Evolutionary conservation across 1,140 invertebrate genomes (phyloP), one percentile per base, ranked within the genome.

Genomic region (Protaetia brevitarsis): DNA sequence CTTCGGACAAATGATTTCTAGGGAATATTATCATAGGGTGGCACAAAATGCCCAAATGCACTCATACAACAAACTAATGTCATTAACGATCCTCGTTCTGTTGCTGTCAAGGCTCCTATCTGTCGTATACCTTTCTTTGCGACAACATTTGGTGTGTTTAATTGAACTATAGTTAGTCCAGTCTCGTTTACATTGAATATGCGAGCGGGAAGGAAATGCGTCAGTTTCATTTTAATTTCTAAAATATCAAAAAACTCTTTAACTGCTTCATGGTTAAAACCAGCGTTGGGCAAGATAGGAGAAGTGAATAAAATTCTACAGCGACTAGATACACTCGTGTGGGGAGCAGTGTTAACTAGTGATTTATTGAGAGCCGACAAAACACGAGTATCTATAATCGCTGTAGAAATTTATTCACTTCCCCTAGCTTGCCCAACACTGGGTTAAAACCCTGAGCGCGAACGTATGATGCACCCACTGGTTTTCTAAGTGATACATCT

Each of bases 21-120:
- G 77, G 76, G 69, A 77, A 79, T 58, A 79, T 75, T 5, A 79
- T 66, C 68, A 77, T 45, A 34, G 75, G n/a, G 73, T 23, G 76
- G 76, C 7, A 80, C 65, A 73, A 76, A 79, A 31, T 41, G 68
- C 3, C 75, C 76, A 51, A 56, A 56, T 11, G 77, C 77, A 65
- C 71, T 79, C 76, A 79, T 80, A 41, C 71, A 66, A 7, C 72
- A 4, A 23, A 68, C 64, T 45, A 65, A 8, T 16, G 72, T 79
- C 21, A 71, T 36, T 34, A 79, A 74, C 66, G 75, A 76, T 26
- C 80, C 81, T 56, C 81, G 72, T 73, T 84, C 82, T 64, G 76
- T 79, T 41, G 79, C 81, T 4, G 77, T 81, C 3, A 82, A 23
- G 36, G 75, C 69, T 31, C 78, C 81, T 8, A 84, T 66, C 58